Evolutionary conservation across 1,140 invertebrate genomes (phyloP).

Genomic region (Leptopilina clavipes): DNA sequence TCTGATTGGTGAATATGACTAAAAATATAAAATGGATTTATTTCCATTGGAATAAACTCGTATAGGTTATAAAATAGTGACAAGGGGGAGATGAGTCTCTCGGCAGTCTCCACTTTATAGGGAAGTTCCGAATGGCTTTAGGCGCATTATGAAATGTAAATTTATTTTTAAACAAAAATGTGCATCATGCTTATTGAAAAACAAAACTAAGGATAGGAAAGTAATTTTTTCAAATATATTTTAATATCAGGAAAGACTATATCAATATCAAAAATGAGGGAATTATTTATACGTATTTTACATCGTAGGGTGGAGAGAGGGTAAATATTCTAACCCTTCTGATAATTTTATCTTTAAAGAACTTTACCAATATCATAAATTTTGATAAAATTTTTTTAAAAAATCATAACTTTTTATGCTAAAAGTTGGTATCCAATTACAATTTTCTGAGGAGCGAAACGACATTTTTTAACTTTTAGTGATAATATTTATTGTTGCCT

Average conservation of each 20-base stretch:
- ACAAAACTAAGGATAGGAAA: neutral
- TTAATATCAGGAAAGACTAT: neutral
- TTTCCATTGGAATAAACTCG: neutral
- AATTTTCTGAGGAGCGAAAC: neutral
- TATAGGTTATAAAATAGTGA: neutral
- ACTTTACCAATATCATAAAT: neutral
- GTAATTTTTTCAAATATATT: neutral
- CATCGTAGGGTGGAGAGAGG: neutral
- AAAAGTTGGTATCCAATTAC: neutral
- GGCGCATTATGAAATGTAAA: neutral
- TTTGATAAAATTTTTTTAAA: neutral
- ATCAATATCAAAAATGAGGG: neutral
- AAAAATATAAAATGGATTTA: neutral
- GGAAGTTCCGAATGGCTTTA: constrained; percentile 1
- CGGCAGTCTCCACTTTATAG: neutral
- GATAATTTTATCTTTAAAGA: neutral
- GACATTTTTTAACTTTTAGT: neutral
- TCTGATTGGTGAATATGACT: neutral
- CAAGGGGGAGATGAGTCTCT: neutral
- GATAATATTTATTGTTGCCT: neutral
- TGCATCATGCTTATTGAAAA: neutral
- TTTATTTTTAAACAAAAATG: neutral
- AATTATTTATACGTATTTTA: neutral
- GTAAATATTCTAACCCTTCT: constrained; percentile 1
- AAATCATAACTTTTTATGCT: neutral